A percentile compares a stretch with the other conserved stretches of the same genome.
phyloP scores from a whole-genome alignment of 2,113 vertebrate genomes.

The Centropus unirufus region DNA sequence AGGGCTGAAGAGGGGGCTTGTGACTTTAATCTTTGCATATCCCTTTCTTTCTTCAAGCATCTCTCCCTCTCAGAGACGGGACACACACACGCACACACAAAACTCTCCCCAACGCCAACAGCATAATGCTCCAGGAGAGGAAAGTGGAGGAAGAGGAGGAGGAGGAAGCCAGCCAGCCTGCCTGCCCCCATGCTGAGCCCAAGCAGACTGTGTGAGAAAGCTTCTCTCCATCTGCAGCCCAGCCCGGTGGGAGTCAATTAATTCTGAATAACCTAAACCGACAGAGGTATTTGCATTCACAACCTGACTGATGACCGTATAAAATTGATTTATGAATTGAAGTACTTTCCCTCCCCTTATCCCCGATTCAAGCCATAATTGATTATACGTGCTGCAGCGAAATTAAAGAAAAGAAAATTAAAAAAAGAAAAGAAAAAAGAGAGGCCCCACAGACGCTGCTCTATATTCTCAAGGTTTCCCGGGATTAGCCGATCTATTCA shows the following conservation, averaged over 20 bases:
- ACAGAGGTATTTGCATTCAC: conserved; percentile 92
- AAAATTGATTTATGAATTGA: conserved; percentile 99
- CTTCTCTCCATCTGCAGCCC: conserved; percentile 77
- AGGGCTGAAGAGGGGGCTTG: conserved; percentile 70
- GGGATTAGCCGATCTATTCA: conserved; percentile 79
- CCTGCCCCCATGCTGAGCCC: conserved; percentile 76
- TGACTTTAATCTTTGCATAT: conserved; percentile 74
- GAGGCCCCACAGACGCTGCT: conserved; percentile 66
- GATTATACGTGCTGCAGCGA: conserved; percentile 94
- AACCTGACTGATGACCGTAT: conserved; percentile 99
- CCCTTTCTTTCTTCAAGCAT: conserved; percentile 74
- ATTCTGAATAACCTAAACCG: conserved; percentile 86
- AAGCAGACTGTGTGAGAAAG: conserved; percentile 80
- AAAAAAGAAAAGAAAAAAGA: conserved; percentile 76
- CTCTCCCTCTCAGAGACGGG: conserved; percentile 53
- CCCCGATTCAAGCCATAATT: conserved; percentile 91
- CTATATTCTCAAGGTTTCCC: conserved; percentile 73
- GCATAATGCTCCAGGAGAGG: conserved; percentile 67
- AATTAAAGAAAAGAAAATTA: conserved; percentile 84
- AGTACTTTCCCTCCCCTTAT: conserved; percentile 86
- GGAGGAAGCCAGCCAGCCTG: conserved; percentile 60
- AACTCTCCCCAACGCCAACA: conserved; percentile 47
- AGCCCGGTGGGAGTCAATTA: conserved; percentile 84
- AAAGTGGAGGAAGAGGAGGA: conserved; percentile 62
- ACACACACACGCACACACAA: not conserved